Conservation (phyloP, 2,797 vertebrate genomes). For the Rhincodon typus region DNA sequence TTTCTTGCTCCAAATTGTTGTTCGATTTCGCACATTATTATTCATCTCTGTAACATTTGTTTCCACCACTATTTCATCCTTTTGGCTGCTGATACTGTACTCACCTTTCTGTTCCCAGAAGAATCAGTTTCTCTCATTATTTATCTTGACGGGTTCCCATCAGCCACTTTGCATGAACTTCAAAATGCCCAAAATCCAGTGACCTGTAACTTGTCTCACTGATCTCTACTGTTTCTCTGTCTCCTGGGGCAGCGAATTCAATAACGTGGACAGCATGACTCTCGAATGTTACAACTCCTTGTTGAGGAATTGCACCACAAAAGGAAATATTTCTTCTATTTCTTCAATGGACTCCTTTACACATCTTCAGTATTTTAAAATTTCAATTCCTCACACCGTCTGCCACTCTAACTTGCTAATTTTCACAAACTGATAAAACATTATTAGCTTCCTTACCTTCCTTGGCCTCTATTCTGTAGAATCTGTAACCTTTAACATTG, state of each 20-base stretch:
- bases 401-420: not conserved
- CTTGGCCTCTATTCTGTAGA: not conserved
- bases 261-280: not conserved
- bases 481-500: not conserved
- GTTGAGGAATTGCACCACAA: not conserved
- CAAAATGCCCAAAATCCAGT: not conserved
- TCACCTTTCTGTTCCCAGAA: not conserved
- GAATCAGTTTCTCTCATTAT: not conserved
- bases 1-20: too few relatives aligned
- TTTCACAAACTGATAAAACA: not conserved
- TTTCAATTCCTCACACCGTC: not conserved
- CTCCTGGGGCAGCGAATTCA: not conserved
- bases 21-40: too few relatives aligned
- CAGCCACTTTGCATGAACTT: not conserved
- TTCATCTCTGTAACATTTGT: not conserved
- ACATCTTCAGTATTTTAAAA: not conserved
- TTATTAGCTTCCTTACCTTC: not conserved
- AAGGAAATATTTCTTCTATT: not conserved
- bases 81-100: not conserved
- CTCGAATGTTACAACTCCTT: not conserved
- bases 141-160: not conserved
- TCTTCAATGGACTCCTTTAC: not conserved
- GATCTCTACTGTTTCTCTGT: not conserved
- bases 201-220: not conserved
- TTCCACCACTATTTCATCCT: not conserved